phyloP scores from a whole-genome alignment of 1,140 invertebrate species.

The Eumeta japonica region DNA sequence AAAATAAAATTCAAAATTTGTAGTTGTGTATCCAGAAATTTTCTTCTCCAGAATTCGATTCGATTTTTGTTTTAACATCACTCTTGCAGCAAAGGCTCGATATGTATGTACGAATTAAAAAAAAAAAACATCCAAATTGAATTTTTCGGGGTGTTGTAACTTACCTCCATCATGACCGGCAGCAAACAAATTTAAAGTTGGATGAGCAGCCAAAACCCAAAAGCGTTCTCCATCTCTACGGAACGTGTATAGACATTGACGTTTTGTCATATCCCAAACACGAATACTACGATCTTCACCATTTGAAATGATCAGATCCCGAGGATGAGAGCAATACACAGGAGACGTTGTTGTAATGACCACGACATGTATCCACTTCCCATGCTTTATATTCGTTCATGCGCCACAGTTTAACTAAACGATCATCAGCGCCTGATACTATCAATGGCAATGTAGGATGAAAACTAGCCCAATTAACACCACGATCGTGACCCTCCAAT shows the following conservation, averaged over 20 bases:
- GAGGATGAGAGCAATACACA: conserved; percentile 90
- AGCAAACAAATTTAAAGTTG: conserved; percentile 81
- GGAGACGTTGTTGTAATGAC: conserved; percentile 97
- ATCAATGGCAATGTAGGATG: conserved; percentile 94
- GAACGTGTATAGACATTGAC: conserved; percentile 89
- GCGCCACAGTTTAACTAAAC: conserved; percentile 96
- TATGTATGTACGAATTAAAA: no score
- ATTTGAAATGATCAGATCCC: conserved; percentile 92
- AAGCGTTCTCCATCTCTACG: conserved; percentile 76
- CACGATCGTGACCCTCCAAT: conserved; percentile 93
- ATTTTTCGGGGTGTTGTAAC: no score
- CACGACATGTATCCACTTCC: conserved; percentile 96
- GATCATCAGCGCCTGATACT: conserved; percentile 96
- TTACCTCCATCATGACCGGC: conserved; percentile 92
- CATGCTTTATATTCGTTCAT: conserved; percentile 98
- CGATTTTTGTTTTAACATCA: no score
- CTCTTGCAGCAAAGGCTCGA: no score
- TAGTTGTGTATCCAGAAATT: no score
- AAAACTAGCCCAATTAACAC: conserved; percentile 98
- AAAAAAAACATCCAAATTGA: no score
- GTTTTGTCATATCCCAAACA: conserved; percentile 95
- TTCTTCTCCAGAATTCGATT: no score
- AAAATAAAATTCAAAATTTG: no score
- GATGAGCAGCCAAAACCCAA: conserved; percentile 94
- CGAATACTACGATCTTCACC: conserved; percentile 94